A percentile compares a stretch with the other conserved stretches of the same genome.
These are phyloP conservation scores for Gibbula magus DNA, from an alignment of 2,888 invertebrate species.

Conservation along the genomic window DNA sequence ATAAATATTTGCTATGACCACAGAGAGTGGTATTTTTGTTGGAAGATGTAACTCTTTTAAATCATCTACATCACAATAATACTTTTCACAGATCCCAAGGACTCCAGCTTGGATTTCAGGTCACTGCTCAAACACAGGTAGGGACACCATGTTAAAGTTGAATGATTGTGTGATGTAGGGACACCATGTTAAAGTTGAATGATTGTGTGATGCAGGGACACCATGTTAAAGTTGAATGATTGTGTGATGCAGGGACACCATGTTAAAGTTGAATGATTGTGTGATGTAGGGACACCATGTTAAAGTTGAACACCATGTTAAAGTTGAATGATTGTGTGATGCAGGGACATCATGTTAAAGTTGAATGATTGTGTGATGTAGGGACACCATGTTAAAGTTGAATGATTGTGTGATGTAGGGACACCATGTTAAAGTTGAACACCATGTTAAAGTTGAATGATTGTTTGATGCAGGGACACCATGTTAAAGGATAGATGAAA, in stretches of 20 bases:
- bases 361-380: constrained; percentile 43
- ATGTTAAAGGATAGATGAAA: too few relatives aligned
- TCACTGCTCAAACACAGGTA: constrained; percentile 92
- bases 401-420: constrained; percentile 60
- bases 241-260: constrained; percentile 63
- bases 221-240: background rate
- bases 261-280: background rate
- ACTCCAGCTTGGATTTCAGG: constrained; percentile 99
- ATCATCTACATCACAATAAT: too few relatives aligned
- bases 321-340: constrained; percentile 25
- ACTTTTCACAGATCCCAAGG: constrained; percentile 79
- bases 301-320: too few relatives aligned
- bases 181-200: constrained; percentile 39
- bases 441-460: background rate
- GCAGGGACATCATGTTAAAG: constrained; percentile 58
- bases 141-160: background rate
- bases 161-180: constrained; percentile 60
- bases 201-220: constrained; percentile 65
- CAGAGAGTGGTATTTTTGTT: too few relatives aligned
- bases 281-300: constrained; percentile 64
- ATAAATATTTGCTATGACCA: too few relatives aligned
- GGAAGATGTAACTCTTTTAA: too few relatives aligned
- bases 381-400: constrained; percentile 52
- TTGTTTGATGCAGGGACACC: constrained; percentile 64
- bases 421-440: too few relatives aligned